Base-by-base conservation (phyloP, 1,140 invertebrate species). In the Eueides isabella region DNA sequence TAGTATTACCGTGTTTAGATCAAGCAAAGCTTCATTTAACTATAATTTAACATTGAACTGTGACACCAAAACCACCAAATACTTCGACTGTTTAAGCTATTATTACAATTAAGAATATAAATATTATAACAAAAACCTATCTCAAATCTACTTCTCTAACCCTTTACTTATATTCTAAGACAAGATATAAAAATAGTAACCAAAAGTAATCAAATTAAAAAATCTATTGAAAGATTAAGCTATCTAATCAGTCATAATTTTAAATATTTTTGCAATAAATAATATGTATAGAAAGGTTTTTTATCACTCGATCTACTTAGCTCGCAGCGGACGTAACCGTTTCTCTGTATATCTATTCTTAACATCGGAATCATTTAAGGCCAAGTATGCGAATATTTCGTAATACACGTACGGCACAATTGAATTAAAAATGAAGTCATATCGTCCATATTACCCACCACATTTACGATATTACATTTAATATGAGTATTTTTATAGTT, bases 281-380 rank as follows among this genome's bases (percentile, higher is more conserved):
- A 78, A 81, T 79, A 75, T 76, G 77, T 71, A 77, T 74, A 70
- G 79, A 80, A 81, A 71, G 31, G 75, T 81, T 76, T 70, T 67
- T 81, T 85, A 85, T 85, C 84, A 74, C 63, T 16, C 38, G 71
- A 85, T 85, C 82, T 84, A 78, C 72, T 79, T 77, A 65, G 78
- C 78, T 75, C 75, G 68, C 72, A 78, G 80, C 82, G 79, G 82
- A 82, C 80, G 75, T 68, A 75, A 76, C 68, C 67, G 75, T 83
- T 84, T 82, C 77, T 81, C 76, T 75, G 72, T 79, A 62, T 80
- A 85, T 85, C 82, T 79, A 68, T 74, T 67, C 67, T 67, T 73
- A 76, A 65, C 74, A 85, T 85, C 82, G 79, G 38, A 72, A 78
- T 79, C 76, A 76, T 73, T 82, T 82, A 80, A 83, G 78, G 78